Base-by-base conservation (phyloP, 2,888 invertebrate species). In the Drosophila tripunctata region DNA sequence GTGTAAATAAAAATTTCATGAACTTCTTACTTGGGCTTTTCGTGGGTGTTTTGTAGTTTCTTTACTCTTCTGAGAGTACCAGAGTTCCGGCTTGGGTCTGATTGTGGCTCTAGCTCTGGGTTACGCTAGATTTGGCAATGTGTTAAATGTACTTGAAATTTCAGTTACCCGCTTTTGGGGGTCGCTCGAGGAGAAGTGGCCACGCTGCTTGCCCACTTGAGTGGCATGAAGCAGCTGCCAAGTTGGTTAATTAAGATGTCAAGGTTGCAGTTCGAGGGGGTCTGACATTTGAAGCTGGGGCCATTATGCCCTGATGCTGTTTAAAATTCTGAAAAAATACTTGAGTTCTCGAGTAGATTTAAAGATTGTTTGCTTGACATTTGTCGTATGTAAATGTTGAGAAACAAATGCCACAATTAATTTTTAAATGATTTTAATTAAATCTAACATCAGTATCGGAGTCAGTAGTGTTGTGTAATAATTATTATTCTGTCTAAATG, bases 1-100 rank as follows among this genome's bases (percentile, higher is more conserved):
- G 83, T 83, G 83, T 83, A 83, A 83, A 83, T 83, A 83, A 77
- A 87, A 85, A 82, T 85, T 81, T 81, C 81, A 87, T 87, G 85
- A 85, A 81, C 83, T 81, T 78, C 78, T 77, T 73, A 52, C 52
- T 58, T 61, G 76, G 75, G 69, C 58, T 40, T 50, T 41, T 50
- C 51, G 57, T 74, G 47, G 58, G 50, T 54, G 31, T 60, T 56
- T 43, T 56, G 15, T 57, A 54, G 66, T 68, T 67, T 44, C 43
- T 24, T 50, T 7, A 30, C 14, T 40, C 7, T 3, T 4, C 0
- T 14, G 12, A 12, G 22, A n/a, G n/a, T n/a, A n/a, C 19, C 44
- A 30, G 19, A 10, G 2, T 30, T 12, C 33, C n/a, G 7, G 8
- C 12, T 12, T 14, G 36, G 35, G 33, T 61, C 35, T 54, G 43